Evolutionary conservation across 2,888 invertebrate genomes (phyloP).

Genomic region (Napeogenes inachia): DNA sequence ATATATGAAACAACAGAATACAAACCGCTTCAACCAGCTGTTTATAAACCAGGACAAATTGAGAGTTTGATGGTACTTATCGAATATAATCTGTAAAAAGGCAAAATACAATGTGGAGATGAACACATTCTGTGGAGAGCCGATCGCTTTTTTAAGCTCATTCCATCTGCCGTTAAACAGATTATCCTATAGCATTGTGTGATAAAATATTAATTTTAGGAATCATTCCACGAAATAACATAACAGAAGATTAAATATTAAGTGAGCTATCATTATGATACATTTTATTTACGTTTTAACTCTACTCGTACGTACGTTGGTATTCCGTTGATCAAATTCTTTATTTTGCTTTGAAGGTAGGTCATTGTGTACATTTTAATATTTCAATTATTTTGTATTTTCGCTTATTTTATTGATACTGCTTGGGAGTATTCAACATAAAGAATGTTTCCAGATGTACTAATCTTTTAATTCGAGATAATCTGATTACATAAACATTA

Average conservation of each 20-base stretch:
- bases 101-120: not conserved
- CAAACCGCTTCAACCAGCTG: not conserved
- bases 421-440: too few relatives aligned
- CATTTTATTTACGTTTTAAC: not conserved
- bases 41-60: not conserved
- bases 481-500: constrained; percentile 25
- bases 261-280: not conserved
- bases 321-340: not conserved
- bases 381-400: too few relatives aligned
- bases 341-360: not conserved
- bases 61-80: not conserved
- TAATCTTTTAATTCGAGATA: not conserved
- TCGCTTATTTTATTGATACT: too few relatives aligned
- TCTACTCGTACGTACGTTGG: not conserved
- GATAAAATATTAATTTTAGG: constrained; percentile 15
- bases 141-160: constrained; percentile 19
- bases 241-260: not conserved
- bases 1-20: not conserved
- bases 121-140: constrained; percentile 12
- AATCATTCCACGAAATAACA: constrained; percentile 10
- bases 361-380: too few relatives aligned
- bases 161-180: constrained; percentile 23
- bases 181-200: constrained; percentile 22
- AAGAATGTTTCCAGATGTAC: too few relatives aligned
- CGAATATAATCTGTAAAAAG: constrained; percentile 2